Conservation (phyloP, 2,888 invertebrate species). For the Epinotia nisella region DNA sequence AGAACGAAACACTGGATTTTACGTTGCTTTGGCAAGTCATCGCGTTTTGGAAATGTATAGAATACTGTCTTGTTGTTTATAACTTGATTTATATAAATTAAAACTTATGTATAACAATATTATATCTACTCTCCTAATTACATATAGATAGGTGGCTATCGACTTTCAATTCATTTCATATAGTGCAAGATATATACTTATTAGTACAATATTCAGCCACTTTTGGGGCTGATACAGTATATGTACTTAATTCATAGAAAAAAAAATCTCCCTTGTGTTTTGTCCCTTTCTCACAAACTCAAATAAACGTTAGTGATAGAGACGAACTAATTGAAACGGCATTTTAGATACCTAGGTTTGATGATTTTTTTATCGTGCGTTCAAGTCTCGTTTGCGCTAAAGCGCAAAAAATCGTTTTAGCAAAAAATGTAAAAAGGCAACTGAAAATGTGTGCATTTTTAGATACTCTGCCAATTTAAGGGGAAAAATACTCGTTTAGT, state of each 20-base stretch:
- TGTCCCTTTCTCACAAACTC: too few relatives aligned
- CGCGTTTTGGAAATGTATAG: neutral
- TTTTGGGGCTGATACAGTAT: neutral
- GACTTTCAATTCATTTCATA: neutral
- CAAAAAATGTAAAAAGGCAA: too few relatives aligned
- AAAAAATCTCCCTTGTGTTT: too few relatives aligned
- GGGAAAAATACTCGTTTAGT: too few relatives aligned
- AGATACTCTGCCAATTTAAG: too few relatives aligned
- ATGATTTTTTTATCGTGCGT: too few relatives aligned
- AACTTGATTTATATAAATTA: neutral
- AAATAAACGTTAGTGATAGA: too few relatives aligned
- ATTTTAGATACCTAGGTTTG: too few relatives aligned
- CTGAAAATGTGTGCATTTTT: too few relatives aligned
- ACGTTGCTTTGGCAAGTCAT: conserved; percentile 7
- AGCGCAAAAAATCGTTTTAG: too few relatives aligned
- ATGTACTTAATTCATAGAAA: neutral
- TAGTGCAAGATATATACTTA: neutral
- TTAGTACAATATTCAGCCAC: neutral
- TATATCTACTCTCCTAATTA: neutral
- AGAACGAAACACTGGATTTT: conserved; percentile 2
- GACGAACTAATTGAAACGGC: too few relatives aligned
- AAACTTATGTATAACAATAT: neutral
- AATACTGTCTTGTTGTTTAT: neutral
- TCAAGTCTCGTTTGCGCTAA: too few relatives aligned
- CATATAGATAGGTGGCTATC: neutral